Evolutionary conservation across 1,140 invertebrate species (phyloP), one percentile per base, ranked within the genome.

Genomic region (Drosophila tsacasi): DNA sequence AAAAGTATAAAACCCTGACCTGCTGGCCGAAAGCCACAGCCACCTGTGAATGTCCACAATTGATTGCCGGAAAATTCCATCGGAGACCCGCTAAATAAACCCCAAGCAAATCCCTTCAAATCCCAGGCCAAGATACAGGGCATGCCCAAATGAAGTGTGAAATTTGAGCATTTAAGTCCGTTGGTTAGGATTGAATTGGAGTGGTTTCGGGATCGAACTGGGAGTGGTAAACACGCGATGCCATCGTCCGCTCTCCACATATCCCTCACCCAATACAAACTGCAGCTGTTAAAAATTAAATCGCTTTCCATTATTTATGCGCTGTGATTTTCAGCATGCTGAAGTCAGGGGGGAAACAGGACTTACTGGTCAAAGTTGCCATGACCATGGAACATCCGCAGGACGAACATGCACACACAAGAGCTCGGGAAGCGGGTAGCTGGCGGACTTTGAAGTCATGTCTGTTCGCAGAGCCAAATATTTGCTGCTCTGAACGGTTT

Each of bases 291-390:
- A 58, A 78, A 87, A 89, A 79, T 89, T 78, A 83, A 89, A 89
- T 87, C 77, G 81, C 59, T 87, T 89, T 87, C 83, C 84, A 87
- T 87, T 89, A 89, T 89, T 89, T 89, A 87, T 87, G 72, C 65
- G 66, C 83, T 79, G 75, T 86, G 83, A 86, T 86, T 86, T 85
- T 66, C 62, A 42, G 68, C 61, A 61, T 46, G 44, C 52, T 39
- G 15, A 52, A 42, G 46, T 27, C 54, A 61, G 52, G 47, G n/a
- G 32, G 32, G 44, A 44, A 32, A 40, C 7, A 27, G 35, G 35
- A 40, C 42, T 15, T 52, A 39, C 9, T 35, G 77, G 73, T 64
- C 66, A 77, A 77, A 72, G 64, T 65, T 69, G 62, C 50, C 55
- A 57, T 78, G 64, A 44, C 64, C 69, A 65, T 73, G 76, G 76